Evolutionary conservation across 2,888 invertebrate species (phyloP).

Genomic region (Coenonympha arcania): DNA sequence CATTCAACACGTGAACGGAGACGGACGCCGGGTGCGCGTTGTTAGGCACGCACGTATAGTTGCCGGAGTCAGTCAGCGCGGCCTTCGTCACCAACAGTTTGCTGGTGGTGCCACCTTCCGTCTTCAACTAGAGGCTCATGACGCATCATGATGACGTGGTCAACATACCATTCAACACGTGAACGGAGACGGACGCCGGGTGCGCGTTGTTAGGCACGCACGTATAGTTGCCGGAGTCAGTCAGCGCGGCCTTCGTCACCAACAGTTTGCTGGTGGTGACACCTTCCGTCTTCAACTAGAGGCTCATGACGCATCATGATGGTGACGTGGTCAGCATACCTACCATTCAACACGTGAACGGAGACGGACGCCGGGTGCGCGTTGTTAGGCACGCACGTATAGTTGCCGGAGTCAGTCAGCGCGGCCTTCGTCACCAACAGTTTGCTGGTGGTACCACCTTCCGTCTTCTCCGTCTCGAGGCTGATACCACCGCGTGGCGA

Average conservation of each 20-base stretch:
- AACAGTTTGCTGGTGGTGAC: constrained; percentile 89
- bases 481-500: constrained; percentile 90
- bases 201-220: constrained; percentile 89
- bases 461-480: constrained; percentile 90
- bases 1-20: constrained; percentile 88
- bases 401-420: constrained; percentile 89
- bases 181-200: constrained; percentile 86
- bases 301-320: constrained; percentile 88
- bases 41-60: constrained; percentile 91
- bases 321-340: no score
- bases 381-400: constrained; percentile 90
- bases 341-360: constrained; percentile 90
- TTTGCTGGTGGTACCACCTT: constrained; percentile 87
- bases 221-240: constrained; percentile 92
- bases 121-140: constrained; percentile 91
- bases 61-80: constrained; percentile 87
- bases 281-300: constrained; percentile 89
- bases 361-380: constrained; percentile 87
- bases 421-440: constrained; percentile 89
- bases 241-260: constrained; percentile 87
- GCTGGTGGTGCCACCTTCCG: constrained; percentile 88
- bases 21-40: constrained; percentile 88
- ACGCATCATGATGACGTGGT: no score
- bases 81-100: constrained; percentile 89
- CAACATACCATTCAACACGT: constrained; percentile 90